phyloP scores from a whole-genome alignment of 2,797 vertebrate species.

The Lithobates sylvaticus region DNA sequence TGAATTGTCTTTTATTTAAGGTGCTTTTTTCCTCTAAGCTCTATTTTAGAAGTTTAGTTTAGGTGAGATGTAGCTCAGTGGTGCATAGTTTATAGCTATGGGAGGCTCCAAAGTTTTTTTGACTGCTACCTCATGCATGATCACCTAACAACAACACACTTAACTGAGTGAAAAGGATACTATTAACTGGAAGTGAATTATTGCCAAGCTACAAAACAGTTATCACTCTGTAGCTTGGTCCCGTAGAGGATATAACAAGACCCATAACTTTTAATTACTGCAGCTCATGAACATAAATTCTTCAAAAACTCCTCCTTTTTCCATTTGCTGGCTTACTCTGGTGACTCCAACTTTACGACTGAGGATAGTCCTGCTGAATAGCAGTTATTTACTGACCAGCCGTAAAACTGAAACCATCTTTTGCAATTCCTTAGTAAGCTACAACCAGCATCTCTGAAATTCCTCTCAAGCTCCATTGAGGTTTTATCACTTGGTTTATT shows the following conservation, averaged over 20 bases:
- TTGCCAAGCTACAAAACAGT: slow-evolving; percentile 9
- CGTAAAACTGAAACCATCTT: slow-evolving; percentile 31
- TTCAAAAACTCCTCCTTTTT: slow-evolving; percentile 9
- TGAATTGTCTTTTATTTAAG: background rate
- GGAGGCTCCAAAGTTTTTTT: background rate
- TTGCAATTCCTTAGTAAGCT: slow-evolving; percentile 1
- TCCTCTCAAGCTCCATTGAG: slow-evolving; percentile 17
- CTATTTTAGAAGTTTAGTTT: background rate
- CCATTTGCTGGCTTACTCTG: slow-evolving; percentile 26
- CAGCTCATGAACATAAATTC: slow-evolving; percentile 18
- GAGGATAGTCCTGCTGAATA: slow-evolving; percentile 36
- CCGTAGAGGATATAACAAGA: slow-evolving; percentile 38
- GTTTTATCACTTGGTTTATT: slow-evolving; percentile 11
- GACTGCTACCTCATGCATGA: slow-evolving; percentile 11
- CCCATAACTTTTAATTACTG: slow-evolving; percentile 34
- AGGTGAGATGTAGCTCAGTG: background rate
- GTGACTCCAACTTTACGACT: slow-evolving; percentile 43
- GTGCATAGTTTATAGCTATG: background rate
- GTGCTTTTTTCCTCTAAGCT: background rate
- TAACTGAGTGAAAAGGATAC: slow-evolving; percentile 22
- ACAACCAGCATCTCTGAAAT: background rate
- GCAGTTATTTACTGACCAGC: slow-evolving; percentile 43
- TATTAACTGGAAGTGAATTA: slow-evolving; percentile 15
- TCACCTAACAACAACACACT: slow-evolving; percentile 9
- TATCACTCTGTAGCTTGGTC: slow-evolving; percentile 21